phyloP scores from a whole-genome alignment of 2,797 vertebrate species.

The Rhincodon typus region DNA sequence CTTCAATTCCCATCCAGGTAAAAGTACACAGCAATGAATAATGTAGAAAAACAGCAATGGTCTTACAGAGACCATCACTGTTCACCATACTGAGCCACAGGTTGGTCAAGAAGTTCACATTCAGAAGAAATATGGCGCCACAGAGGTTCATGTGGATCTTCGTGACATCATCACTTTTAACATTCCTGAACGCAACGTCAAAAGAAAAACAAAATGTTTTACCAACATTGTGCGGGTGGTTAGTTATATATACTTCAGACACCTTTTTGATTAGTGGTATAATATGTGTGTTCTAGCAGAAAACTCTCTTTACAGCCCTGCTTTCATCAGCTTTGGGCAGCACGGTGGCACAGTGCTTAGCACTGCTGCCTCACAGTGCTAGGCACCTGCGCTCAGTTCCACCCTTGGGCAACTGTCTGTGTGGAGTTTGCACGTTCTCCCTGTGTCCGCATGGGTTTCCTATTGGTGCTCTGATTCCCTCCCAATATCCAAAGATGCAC shows the following conservation, averaged over 20 bases:
- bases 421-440: too few species aligned
- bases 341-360: too few species aligned
- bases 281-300: neutral
- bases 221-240: neutral
- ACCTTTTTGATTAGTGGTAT: neutral
- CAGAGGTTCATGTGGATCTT: conserved; percentile 48
- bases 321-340: too few species aligned
- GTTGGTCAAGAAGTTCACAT: conserved; percentile 50
- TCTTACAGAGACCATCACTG: conserved; percentile 47
- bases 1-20: conserved; percentile 73
- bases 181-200: conserved; percentile 41
- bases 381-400: too few species aligned
- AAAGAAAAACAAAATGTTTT: neutral
- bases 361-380: too few species aligned
- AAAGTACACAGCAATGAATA: conserved; percentile 71
- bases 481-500: too few species aligned
- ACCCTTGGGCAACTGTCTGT: too few species aligned
- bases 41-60: conserved; percentile 58
- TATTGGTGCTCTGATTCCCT: too few species aligned
- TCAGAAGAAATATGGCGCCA: conserved; percentile 53
- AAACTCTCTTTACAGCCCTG: neutral
- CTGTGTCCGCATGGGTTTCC: too few species aligned
- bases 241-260: neutral
- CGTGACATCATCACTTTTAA: conserved; percentile 47
- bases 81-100: neutral